phyloP scores from a whole-genome alignment of 2,113 vertebrate genomes.

The Paradoxurus hermaphroditus region DNA sequence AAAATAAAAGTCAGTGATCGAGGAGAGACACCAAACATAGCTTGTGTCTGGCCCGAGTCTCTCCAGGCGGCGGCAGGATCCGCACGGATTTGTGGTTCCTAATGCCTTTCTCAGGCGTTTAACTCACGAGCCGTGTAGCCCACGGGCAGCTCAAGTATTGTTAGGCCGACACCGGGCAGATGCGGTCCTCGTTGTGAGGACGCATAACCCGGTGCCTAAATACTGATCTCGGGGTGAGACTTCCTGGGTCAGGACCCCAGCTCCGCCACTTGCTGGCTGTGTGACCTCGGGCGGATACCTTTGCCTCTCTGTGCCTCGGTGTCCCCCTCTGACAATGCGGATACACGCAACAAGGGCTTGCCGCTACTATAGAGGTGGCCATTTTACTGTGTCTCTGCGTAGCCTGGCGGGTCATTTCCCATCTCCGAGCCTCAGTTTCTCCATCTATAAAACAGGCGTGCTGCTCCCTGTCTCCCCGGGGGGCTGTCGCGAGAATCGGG shows the following conservation, averaged over 20 bases:
- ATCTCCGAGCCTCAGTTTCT: neutral
- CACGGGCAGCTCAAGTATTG: fast-evolving
- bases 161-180: fast-evolving
- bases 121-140: fast-evolving
- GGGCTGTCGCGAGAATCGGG: neutral
- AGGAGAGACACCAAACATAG: neutral
- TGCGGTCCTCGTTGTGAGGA: neutral
- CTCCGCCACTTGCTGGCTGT: neutral
- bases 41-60: fast-evolving
- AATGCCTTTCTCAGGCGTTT: fast-evolving
- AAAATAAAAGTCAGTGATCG: fast-evolving
- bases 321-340: neutral
- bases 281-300: neutral
- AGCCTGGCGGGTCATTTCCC: fast-evolving
- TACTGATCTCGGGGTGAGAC: neutral
- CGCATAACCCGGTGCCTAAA: neutral
- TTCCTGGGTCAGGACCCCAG: neutral
- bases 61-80: neutral
- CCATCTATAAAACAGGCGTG: neutral
- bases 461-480: neutral
- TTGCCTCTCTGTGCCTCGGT: neutral
- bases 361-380: fast-evolving
- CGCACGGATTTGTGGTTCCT: neutral
- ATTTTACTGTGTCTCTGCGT: fast-evolving
- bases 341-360: neutral